Conservation (phyloP, 1,140 invertebrate species). For the Branchinecta lynchi region DNA sequence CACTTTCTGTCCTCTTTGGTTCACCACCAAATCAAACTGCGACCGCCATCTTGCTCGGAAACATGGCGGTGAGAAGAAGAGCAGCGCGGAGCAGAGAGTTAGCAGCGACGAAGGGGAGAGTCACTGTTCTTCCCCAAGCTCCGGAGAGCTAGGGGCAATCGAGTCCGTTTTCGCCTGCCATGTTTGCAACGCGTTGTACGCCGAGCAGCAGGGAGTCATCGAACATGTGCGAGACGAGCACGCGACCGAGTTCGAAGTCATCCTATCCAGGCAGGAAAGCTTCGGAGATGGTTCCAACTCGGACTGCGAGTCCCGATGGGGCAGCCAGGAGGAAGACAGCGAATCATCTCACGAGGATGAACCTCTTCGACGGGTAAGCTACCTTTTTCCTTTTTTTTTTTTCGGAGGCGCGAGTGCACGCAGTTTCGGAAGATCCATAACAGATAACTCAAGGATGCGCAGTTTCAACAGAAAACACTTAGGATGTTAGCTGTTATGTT, state of each 20-base stretch:
- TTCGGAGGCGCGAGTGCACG: background rate
- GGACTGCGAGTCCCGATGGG: background rate
- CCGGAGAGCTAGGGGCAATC: constrained; percentile 70
- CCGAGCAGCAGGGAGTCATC: constrained; percentile 47
- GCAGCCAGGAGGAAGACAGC: background rate
- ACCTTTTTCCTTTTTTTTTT: background rate
- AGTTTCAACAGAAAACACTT: too few relatives aligned
- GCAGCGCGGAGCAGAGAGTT: constrained; percentile 26
- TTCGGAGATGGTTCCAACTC: background rate
- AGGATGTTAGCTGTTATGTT: too few relatives aligned
- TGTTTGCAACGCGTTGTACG: constrained; percentile 60
- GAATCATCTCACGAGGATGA: background rate
- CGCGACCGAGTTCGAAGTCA: constrained; percentile 7
- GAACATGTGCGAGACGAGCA: constrained; percentile 20
- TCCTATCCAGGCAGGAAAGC: background rate
- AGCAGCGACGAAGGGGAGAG: constrained; percentile 22
- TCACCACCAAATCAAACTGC: constrained; percentile 93
- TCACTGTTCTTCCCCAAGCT: constrained; percentile 58
- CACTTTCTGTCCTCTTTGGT: constrained; percentile 70
- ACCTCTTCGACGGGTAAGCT: background rate
- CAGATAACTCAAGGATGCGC: too few relatives aligned
- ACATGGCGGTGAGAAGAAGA: constrained; percentile 38
- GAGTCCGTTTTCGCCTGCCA: constrained; percentile 64
- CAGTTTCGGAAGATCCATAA: too few relatives aligned
- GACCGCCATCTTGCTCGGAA: constrained; percentile 81